phyloP scores from a whole-genome alignment of 2,113 vertebrate genomes.

The Cephalophus harveyi region DNA sequence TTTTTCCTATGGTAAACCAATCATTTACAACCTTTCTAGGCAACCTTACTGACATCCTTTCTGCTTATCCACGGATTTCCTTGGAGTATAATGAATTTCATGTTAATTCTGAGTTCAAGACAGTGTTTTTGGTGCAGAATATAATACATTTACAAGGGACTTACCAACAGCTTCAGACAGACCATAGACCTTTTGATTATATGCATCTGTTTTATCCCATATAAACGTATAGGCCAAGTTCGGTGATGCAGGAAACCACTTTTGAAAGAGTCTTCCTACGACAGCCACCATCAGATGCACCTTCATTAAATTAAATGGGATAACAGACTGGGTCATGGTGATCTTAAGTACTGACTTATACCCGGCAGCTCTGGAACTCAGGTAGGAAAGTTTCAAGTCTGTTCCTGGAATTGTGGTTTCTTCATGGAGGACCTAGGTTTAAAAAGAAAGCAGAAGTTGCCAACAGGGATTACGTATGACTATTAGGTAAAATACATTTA shows the following conservation, averaged over 20 bases:
- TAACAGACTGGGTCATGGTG: slow-evolving; percentile 92
- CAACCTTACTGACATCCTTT: background rate
- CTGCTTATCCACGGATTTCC: background rate
- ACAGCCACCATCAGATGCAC: slow-evolving; percentile 99
- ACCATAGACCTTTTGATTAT: slow-evolving; percentile 96
- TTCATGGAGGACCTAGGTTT: slow-evolving; percentile 93
- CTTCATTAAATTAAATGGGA: slow-evolving; percentile 98
- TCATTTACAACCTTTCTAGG: background rate
- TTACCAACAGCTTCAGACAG: slow-evolving; percentile 95
- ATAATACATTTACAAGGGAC: slow-evolving; percentile 53
- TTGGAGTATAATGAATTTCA: background rate
- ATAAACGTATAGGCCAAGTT: slow-evolving; percentile 98
- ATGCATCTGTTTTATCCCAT: slow-evolving; percentile 99
- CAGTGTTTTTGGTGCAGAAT: background rate
- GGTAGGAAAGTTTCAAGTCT: slow-evolving; percentile 93
- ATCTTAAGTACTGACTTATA: slow-evolving; percentile 98
- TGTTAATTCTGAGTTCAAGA: slow-evolving; percentile 14
- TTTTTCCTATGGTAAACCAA: background rate
- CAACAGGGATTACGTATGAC: background rate
- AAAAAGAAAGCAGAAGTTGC: background rate
- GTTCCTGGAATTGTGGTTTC: slow-evolving; percentile 96
- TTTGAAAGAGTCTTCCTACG: slow-evolving; percentile 97
- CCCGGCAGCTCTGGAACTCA: slow-evolving; percentile 95
- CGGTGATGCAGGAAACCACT: slow-evolving; percentile 96
- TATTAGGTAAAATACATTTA: background rate